Base-by-base conservation (phyloP, 2,797 vertebrate genomes). In the Bufotes viridis region DNA sequence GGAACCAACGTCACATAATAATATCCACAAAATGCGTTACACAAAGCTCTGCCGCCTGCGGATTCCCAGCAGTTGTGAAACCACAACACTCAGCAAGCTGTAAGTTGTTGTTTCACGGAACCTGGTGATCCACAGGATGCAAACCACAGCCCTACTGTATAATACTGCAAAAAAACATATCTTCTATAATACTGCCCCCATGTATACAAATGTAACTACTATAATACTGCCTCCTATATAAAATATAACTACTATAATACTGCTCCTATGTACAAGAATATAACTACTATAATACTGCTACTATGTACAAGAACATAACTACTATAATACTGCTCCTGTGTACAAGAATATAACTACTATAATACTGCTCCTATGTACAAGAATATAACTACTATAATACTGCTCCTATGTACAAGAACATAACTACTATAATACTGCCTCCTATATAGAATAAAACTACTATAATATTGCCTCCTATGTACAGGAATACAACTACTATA, bases 171-270 rank as follows among this genome's bases (percentile, higher is more conserved):
- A 74, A 69, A 24, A 26, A 69, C 24, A 26, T 69, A 69, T 15
- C 65, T 69, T 14, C 65, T 69, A 69, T 69, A 69, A 29, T 69
- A 69, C 24, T 22, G 0, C 58, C 4, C 65, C 65, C 24, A 69
- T 69, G 13, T 69, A 69, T 2, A 29, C 26, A 12, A 29, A 69
- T 69, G 24, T 69, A 69, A 69, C 24, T 69, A 69, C 65, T 69
- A 69, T 69, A 69, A 69, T 26, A 69, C 65, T 69, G 24, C 63
- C 65, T 14, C 65, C 24, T 69, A 69, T 15, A 5, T 69, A 26
- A 42, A 51, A 75, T 75, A 75, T 22, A 75, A 75, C 72, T 75
- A 75, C 72, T 75, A 75, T 75, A 75, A 75, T 75, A 74, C 70
- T 74, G 70, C 70, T 12, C 70, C 34, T 72, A 72, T 72, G 24